Conservation (phyloP, 2,888 invertebrate species). For the Pseudanteris insignis region DNA sequence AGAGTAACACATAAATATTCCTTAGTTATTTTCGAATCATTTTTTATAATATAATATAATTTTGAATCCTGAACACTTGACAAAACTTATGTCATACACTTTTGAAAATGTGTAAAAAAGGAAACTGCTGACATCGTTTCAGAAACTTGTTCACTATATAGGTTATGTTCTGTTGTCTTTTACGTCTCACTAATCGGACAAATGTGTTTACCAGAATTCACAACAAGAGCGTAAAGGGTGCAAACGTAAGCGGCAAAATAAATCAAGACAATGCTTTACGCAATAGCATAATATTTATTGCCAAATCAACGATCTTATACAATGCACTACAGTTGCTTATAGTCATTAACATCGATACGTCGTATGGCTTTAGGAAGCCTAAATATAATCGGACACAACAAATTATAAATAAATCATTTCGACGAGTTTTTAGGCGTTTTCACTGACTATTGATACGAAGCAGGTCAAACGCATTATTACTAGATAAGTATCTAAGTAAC, state of each 20-base stretch:
- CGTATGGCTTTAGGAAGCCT: conserved; percentile 43
- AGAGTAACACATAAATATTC: too few species aligned
- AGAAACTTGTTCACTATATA: conserved; percentile 22
- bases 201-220: conserved; percentile 5
- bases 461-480: conserved; percentile 8
- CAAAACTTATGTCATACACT: not conserved
- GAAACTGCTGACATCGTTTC: conserved; percentile 10
- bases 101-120: not conserved
- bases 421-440: conserved; percentile 27
- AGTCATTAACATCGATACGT: conserved; percentile 52
- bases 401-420: conserved; percentile 34
- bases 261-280: conserved; percentile 63
- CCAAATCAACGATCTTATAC: conserved; percentile 60
- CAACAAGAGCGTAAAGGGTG: conserved; percentile 47
- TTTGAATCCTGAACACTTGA: too few species aligned
- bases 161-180: conserved; percentile 5
- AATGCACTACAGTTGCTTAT: conserved; percentile 61
- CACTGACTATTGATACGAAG: conserved; percentile 19
- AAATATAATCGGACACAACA: too few species aligned
- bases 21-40: too few species aligned
- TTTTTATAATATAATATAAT: too few species aligned
- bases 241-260: conserved; percentile 61
- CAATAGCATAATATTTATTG: conserved; percentile 65
- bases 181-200: not conserved
- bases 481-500: conserved; percentile 32